phyloP scores from a whole-genome alignment of 2,113 vertebrate genomes.

The Sterrhoptilus dennistouni region DNA sequence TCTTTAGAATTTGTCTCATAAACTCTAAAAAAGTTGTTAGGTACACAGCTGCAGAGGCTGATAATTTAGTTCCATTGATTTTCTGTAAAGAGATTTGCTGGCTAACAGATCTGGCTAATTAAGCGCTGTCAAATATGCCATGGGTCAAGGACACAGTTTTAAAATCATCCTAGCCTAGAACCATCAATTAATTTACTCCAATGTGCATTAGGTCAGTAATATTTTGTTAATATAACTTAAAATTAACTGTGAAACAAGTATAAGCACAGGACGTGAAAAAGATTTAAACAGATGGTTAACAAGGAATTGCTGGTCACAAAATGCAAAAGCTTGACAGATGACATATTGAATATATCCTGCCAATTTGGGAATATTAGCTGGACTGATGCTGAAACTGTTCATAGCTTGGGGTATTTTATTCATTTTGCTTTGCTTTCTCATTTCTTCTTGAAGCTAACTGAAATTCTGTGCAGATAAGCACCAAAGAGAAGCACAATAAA shows the following conservation, averaged over 20 bases:
- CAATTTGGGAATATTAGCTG: constrained; percentile 19
- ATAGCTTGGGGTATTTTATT: neutral
- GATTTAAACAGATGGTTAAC: constrained; percentile 18
- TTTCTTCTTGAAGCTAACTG: constrained; percentile 17
- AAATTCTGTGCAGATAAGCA: neutral
- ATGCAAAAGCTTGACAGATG: neutral
- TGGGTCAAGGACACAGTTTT: neutral
- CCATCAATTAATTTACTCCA: neutral
- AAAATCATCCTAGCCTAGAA: neutral
- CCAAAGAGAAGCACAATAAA: neutral
- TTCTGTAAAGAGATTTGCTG: neutral
- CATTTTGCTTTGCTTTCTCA: neutral
- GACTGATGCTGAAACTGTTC: neutral
- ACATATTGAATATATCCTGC: neutral
- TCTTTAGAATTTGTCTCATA: neutral
- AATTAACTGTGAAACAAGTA: neutral
- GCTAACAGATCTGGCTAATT: neutral
- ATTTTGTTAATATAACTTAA: neutral
- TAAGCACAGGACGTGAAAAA: neutral
- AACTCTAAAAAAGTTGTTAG: neutral
- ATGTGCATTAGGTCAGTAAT: neutral
- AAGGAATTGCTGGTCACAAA: neutral
- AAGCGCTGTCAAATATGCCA: neutral
- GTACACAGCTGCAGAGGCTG: neutral
- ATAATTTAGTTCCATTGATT: neutral